Evolutionary conservation across 2,797 vertebrate species (phyloP).

Genomic region (Tapirus indicus): DNA sequence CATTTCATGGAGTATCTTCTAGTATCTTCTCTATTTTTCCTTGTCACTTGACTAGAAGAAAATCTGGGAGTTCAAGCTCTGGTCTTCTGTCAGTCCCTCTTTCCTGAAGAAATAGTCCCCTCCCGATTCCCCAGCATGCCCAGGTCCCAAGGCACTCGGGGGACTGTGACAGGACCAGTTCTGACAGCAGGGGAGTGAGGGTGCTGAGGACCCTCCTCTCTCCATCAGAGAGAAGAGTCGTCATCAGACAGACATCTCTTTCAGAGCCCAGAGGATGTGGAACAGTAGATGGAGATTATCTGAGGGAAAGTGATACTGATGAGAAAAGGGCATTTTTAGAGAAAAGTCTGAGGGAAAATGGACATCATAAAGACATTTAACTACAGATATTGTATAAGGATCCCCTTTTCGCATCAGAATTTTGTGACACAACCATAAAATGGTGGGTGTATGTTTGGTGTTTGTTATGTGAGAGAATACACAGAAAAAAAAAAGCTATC

Average conservation of each 20-base stretch:
- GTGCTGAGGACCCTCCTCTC: background rate
- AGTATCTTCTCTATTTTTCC: background rate
- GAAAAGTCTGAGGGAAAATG: background rate
- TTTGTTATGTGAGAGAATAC: background rate
- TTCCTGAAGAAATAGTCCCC: background rate
- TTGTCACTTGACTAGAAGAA: background rate
- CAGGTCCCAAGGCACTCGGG: too few species aligned
- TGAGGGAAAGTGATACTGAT: background rate
- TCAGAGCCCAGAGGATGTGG: background rate
- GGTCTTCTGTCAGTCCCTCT: background rate
- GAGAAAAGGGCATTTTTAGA: background rate
- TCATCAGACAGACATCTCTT: background rate
- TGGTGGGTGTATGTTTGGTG: fast-evolving
- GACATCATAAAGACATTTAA: background rate
- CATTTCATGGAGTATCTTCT: background rate
- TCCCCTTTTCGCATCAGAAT: background rate
- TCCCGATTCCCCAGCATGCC: background rate
- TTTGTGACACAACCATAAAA: background rate
- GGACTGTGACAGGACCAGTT: too few species aligned
- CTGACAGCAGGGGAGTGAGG: fast-evolving
- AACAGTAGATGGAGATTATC: background rate
- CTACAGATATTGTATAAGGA: background rate
- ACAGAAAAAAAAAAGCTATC: background rate
- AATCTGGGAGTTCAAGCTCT: background rate
- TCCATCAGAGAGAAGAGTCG: background rate